A percentile compares a stretch with the other conserved stretches of the same genome.
Evolutionary conservation across 1,140 invertebrate genomes (phyloP).

Genomic region (Xylocopa sonorina): DNA sequence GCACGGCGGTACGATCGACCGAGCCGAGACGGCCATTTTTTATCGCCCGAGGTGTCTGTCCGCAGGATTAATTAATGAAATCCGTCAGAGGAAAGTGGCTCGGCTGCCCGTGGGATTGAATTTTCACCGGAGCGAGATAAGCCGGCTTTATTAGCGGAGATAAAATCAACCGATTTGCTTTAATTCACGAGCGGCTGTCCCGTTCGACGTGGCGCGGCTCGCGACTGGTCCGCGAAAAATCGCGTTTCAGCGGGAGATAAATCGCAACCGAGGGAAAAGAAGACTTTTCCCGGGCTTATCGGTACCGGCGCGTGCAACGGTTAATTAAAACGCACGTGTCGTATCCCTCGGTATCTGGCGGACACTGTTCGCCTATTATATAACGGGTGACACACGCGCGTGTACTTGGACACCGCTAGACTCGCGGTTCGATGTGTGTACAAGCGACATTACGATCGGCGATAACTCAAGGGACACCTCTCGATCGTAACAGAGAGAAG

Average conservation of each 20-base stretch:
- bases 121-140: constrained; percentile 21
- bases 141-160: constrained; percentile 25
- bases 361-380: constrained; percentile 2
- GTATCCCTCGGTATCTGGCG: neutral
- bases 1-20: neutral
- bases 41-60: neutral
- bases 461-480: constrained; percentile 14
- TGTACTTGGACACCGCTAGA: neutral
- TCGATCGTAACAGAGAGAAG: neutral
- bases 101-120: constrained; percentile 2
- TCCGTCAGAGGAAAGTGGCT: neutral
- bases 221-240: constrained; percentile 2
- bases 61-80: constrained; percentile 25
- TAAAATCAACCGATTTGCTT: constrained; percentile 35
- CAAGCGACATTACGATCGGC: neutral
- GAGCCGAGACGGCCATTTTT: neutral
- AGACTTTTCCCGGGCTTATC: neutral
- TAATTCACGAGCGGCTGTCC: neutral
- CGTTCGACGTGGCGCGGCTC: too few species aligned
- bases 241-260: neutral
- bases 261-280: neutral
- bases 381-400: neutral
- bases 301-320: neutral
- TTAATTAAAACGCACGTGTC: neutral
- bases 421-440: too few species aligned